Evolutionary conservation across 2,113 vertebrate genomes (phyloP), one percentile per base, ranked within the genome.

Genomic region (Chiloscyllium plagiosum): DNA sequence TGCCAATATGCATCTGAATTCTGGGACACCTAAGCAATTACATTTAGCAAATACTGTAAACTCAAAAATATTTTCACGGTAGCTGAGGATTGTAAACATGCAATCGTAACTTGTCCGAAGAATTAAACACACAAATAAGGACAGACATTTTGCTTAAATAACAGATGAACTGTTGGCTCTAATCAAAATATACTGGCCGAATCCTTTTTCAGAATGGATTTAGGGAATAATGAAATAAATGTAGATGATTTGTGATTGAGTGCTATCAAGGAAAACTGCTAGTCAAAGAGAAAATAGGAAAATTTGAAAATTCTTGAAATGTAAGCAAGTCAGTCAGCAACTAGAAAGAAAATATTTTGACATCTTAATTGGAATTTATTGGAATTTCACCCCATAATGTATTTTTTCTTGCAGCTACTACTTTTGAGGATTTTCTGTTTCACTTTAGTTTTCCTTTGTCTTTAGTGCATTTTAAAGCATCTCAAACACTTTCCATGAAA

Each of bases 1-100:
- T 93, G n/a, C 65, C 61, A 92, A 68, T 68, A 61, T 66, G 89
- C 61, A 66, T n/a, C 56, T 65, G 37, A 93, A 66, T 65, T 93
- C 89, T 93, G 89, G 61, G 61, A 93, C 29, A 66, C 89, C 33
- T 66, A 93, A 93, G 61, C n/a, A 93, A 93, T 93, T 93, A 93
- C 61, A 66, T 93, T 93, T 66, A 37, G 61, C 15, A 93, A 93
- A 66, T n/a, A 93, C 17, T 29, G 10, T 66, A 66, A 66, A n/a
- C 89, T 61, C 56, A 93, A 65, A 65, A 93, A 93, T 93, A 93
- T 66, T 66, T 37, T 65, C 29, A 20, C 33, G 22, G 61, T 4
- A 37, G 89, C 65, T 66, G 61, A 66, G 89, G 3, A 93, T 93
- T 37, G 66, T 93, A 66, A n/a, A 93, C 37, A 5, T 93, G 89